These are phyloP conservation scores for Adoxophyes honmai DNA, from an alignment of 1,140 invertebrate genomes.

Conservation along the genomic window DNA sequence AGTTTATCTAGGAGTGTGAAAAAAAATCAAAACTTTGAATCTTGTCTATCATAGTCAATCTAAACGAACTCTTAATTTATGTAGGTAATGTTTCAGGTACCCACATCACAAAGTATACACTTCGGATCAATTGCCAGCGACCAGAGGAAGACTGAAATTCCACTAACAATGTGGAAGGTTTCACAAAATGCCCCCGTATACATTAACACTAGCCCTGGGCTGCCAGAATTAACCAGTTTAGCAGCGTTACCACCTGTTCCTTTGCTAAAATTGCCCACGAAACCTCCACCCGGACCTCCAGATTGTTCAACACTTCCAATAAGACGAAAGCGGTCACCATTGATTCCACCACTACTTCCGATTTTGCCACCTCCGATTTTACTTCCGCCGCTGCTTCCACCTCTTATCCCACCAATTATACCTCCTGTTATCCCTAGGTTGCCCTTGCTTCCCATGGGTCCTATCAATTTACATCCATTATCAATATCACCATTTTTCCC, in stretches of 20 bases:
- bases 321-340: conserved; percentile 16
- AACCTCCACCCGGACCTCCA: conserved; percentile 14
- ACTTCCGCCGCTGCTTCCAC: conserved; percentile 18
- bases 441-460: conserved; percentile 11
- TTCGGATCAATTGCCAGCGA: conserved; percentile 32
- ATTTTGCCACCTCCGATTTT: conserved; percentile 26
- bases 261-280: conserved; percentile 20
- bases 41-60: too few species aligned
- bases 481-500: conserved; percentile 24
- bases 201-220: conserved; percentile 32
- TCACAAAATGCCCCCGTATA: conserved; percentile 28
- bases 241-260: background rate
- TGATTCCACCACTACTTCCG: conserved; percentile 31
- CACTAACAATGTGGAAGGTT: conserved; percentile 32
- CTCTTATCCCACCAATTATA: too few species aligned
- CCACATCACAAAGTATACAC: conserved; percentile 27
- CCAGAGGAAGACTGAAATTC: conserved; percentile 26
- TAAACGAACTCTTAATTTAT: too few species aligned
- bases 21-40: too few species aligned
- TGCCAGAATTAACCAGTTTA: conserved; percentile 9
- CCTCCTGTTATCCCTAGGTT: background rate
- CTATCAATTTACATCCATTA: conserved; percentile 16
- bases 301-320: conserved; percentile 3
- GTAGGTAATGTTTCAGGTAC: conserved; percentile 39
- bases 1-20: too few species aligned